These are phyloP conservation scores for Endotricha flammealis DNA, from an alignment of 2,888 invertebrate genomes.

Conservation along the genomic window DNA sequence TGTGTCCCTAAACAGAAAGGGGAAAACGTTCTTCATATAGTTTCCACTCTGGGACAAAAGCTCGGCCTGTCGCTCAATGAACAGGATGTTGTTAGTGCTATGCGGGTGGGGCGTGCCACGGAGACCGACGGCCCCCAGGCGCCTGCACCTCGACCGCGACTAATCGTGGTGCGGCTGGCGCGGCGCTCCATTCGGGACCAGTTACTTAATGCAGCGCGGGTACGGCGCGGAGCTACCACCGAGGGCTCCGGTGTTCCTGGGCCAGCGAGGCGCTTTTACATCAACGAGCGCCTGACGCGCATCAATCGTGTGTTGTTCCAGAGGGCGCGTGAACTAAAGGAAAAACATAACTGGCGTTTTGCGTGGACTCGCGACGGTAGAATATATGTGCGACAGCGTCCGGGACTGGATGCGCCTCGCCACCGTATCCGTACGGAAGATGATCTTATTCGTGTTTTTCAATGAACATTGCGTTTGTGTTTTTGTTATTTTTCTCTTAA, in stretches of 20 bases:
- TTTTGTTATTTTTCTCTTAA: neutral
- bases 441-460: neutral
- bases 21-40: constrained; percentile 1
- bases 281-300: too few relatives aligned
- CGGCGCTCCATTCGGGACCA: constrained; percentile 15
- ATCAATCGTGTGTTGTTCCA: too few relatives aligned
- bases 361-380: constrained; percentile 1
- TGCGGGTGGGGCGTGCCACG: constrained; percentile 1
- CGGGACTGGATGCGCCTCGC: neutral
- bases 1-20: constrained; percentile 6
- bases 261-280: too few relatives aligned
- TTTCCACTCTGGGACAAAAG: constrained; percentile 1
- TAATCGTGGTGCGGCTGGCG: constrained; percentile 12
- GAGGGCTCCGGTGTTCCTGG: too few relatives aligned
- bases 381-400: neutral
- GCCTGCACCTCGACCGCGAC: constrained; percentile 3
- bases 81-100: constrained; percentile 1
- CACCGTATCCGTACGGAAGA: neutral
- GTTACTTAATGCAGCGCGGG: constrained; percentile 15
- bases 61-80: neutral
- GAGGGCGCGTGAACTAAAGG: constrained; percentile 6
- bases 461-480: neutral
- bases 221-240: too few relatives aligned
- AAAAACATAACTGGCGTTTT: constrained; percentile 2
- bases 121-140: neutral